Base-by-base conservation (phyloP, 2,888 invertebrate genomes). In the Ophioninae sp. region DNA sequence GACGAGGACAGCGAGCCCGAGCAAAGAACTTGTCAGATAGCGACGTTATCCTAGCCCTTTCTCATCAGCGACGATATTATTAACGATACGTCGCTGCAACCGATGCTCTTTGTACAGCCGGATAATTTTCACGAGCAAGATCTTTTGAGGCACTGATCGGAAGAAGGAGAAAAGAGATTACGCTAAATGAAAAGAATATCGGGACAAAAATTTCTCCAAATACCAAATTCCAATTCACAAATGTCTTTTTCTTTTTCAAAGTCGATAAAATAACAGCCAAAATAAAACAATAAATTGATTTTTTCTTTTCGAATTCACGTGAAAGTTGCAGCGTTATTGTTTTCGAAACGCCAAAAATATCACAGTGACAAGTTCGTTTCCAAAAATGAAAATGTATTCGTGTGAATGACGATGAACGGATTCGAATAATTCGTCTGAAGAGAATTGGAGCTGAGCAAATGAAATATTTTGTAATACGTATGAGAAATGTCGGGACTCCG, bases 1-100 rank as follows among this genome's bases (percentile, higher is more conserved):
- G 91, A 91, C 79, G 91, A 91, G 78, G 91, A 91, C 83, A 91
- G 91, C 84, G 91, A 91, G 82, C 87, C 88, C 30, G 91, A 91
- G 85, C 91, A 89, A 85, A 89, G 89, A 78, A 90, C 88, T 21
- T 91, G 91, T 86, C 91, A 91, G 79, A 91, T 91, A 67, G 90
- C 91, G 21, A 91, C 91, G 64, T 81, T 91, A 69, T 91, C 91
- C 85, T 91, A 91, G 88, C 78, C 84, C 57, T 84, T 79, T 81
- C 84, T 84, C 30, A 56, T 81, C 84, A 86, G 81, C 62, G 75
- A 82, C 80, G 85, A 85, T 59, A 74, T 82, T 76, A 56, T 59
- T 37, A 81, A 75, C 72, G 84, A 84, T 81, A 72, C 81, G 78
- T 86, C 85, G 79, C 82, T 84, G 82, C 83, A 81, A 64, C 79